These are phyloP conservation scores for Galeopsomyia nigrocyanea DNA, from an alignment of 2,888 invertebrate genomes.

Conservation along the genomic window DNA sequence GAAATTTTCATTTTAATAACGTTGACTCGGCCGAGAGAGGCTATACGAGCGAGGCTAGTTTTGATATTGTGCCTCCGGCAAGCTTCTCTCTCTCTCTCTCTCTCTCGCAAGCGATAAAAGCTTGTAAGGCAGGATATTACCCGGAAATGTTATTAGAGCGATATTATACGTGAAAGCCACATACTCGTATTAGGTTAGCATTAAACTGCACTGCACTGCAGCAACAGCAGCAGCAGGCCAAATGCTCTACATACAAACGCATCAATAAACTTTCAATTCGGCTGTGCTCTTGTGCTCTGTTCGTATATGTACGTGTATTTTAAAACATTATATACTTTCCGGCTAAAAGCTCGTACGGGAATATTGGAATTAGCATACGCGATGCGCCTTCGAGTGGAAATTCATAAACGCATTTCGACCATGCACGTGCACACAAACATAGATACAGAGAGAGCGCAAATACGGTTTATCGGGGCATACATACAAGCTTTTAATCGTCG, in stretches of 20 bases:
- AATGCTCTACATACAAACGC: constrained; percentile 11
- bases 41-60: constrained; percentile 18
- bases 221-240: neutral
- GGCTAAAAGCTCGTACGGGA: too few relatives aligned
- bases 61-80: constrained; percentile 33
- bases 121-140: constrained; percentile 38
- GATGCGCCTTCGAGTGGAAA: too few relatives aligned
- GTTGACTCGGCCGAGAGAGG: constrained; percentile 1
- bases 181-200: constrained; percentile 36
- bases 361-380: too few relatives aligned
- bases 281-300: neutral
- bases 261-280: constrained; percentile 28
- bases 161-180: constrained; percentile 36
- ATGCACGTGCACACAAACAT: too few relatives aligned
- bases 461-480: too few relatives aligned
- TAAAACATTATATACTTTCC: constrained; percentile 5
- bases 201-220: constrained; percentile 13
- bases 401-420: too few relatives aligned
- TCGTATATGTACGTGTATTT: constrained; percentile 14
- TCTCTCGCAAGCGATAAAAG: constrained; percentile 40
- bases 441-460: too few relatives aligned
- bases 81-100: neutral
- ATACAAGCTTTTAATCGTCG: too few relatives aligned
- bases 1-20: constrained; percentile 33
- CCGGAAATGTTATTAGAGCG: constrained; percentile 36